Percentiles rank a stretch among this genome's conserved stretches.
phyloP scores from a whole-genome alignment of 2,888 invertebrate species.

The Celastrina argiolus region DNA sequence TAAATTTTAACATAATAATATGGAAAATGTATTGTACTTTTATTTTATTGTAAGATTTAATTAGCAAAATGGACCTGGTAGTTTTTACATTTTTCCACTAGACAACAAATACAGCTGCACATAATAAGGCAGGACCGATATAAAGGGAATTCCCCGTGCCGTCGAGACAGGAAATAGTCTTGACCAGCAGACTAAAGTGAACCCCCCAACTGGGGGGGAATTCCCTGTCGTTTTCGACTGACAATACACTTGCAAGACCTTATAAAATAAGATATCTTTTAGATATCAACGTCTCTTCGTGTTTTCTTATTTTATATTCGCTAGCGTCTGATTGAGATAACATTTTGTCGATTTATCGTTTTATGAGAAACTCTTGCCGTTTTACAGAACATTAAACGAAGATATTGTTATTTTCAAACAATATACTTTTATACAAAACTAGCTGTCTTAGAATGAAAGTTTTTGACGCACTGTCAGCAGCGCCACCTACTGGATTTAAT shows the following conservation, averaged over 20 bases:
- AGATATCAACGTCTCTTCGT: not conserved
- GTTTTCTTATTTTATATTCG: not conserved
- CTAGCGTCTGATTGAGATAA: not conserved
- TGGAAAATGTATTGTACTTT: too few species aligned
- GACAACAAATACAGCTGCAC: not conserved
- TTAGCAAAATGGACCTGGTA: too few species aligned
- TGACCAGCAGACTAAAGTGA: not conserved
- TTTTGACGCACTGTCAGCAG: too few species aligned
- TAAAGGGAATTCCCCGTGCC: not conserved
- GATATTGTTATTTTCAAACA: not conserved
- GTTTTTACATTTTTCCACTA: not conserved
- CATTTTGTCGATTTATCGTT: not conserved
- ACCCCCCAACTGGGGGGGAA: not conserved
- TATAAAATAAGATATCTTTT: not conserved
- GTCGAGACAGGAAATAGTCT: slow-evolving; percentile 8
- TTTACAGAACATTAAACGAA: not conserved
- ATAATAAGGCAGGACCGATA: not conserved
- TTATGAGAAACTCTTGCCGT: not conserved
- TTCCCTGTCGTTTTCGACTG: not conserved
- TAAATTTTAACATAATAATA: too few species aligned
- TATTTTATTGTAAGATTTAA: too few species aligned
- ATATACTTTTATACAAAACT: too few species aligned
- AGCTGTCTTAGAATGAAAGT: too few species aligned
- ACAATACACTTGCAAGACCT: slow-evolving; percentile 1
- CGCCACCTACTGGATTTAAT: too few species aligned